Evolutionary conservation across 2,888 invertebrate genomes (phyloP), one percentile per base, ranked within the genome.

Genomic region (Aleiodes alternator): DNA sequence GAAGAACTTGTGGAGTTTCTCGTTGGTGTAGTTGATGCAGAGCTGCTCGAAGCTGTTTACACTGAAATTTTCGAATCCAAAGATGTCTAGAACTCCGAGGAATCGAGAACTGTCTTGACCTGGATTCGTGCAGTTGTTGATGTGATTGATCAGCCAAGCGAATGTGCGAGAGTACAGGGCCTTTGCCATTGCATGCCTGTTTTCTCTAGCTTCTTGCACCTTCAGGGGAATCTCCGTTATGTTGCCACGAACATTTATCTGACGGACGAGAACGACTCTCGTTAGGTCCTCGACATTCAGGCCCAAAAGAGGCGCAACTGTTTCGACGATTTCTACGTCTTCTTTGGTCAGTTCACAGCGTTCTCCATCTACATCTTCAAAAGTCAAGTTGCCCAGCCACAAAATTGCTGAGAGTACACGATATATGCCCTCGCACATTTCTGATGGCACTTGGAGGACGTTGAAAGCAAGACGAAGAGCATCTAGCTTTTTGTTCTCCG

Each of bases 1-100:
- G 90, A 98, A 98, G 91, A 98, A 97, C 91, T 96, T 96, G 88
- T 97, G 97, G 50, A 97, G 92, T 88, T 97, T 97, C 89, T 97
- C 97, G 87, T 97, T 97, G 0, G 97, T 96, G 90, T 97, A 97
- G 90, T 97, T 97, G 80, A 97, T 97, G 88, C 97, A 97, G 11
- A 97, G 92, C 86, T 97, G 97, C 87, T 97, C 97, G 83, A 97
- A 95, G 1, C 97, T 97, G 89, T 97, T 97, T n/a, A 93, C 92
- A 3, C 93, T 91, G 89, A 97, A 97, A 91, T 97, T 97, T 90
- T 97, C 97, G 89, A 97, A 97, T 74, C 97, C 97, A 88, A 97
- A 97, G 83, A 97, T 97, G 89, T 97, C 97, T 56, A 97, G 92
- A 7, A 97, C 97, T 7, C 97, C 97, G 70, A 97, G 92, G 84